phyloP scores from a whole-genome alignment of 2,797 vertebrate genomes.

The Microctenopoma stevenorrisi region DNA sequence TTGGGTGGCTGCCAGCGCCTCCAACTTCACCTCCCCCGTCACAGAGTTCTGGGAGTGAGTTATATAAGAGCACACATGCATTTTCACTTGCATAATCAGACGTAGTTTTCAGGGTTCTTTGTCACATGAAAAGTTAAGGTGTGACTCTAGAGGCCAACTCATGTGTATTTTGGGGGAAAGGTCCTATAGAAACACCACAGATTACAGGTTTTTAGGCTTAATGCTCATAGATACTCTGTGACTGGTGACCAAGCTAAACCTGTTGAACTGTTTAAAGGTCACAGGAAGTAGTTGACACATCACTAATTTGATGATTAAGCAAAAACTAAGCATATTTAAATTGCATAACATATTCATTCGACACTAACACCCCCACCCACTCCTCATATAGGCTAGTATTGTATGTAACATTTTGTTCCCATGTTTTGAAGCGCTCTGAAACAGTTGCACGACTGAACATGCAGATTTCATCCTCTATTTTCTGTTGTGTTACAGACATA shows the following conservation, averaged over 20 bases:
- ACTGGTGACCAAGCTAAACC: neutral
- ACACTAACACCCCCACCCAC: neutral
- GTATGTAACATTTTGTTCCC: neutral
- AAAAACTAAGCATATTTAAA: neutral
- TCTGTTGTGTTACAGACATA: conserved; percentile 81
- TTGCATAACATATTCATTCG: neutral
- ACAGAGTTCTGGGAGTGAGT: conserved; percentile 96
- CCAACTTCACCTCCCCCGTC: conserved; percentile 95
- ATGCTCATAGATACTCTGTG: neutral
- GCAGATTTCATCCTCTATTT: neutral
- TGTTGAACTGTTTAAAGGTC: neutral
- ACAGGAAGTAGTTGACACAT: neutral
- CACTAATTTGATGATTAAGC: neutral
- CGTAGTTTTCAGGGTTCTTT: neutral
- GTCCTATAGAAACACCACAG: neutral
- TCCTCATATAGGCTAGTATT: neutral
- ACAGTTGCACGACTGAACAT: neutral
- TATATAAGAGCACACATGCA: conserved; percentile 20
- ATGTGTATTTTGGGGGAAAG: no score
- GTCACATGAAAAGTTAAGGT: neutral
- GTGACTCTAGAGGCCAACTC: neutral
- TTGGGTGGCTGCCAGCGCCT: conserved; percentile 85
- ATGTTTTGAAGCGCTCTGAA: neutral
- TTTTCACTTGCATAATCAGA: conserved; percentile 9
- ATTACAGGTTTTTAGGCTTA: neutral